Evolutionary conservation across 2,888 invertebrate species (phyloP).

Genomic region (Eupeodes latifasciatus): DNA sequence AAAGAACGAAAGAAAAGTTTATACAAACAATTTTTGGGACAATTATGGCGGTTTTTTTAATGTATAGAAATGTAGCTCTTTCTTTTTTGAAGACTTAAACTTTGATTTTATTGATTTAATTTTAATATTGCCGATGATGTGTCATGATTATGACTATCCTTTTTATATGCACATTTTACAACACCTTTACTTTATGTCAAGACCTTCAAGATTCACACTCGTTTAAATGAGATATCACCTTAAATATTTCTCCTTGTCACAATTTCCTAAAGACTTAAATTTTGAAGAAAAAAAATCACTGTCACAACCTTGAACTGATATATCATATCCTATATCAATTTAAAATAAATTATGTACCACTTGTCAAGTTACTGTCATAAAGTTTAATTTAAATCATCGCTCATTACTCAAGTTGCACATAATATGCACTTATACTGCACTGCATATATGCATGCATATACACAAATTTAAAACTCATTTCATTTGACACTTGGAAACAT

Average conservation of each 20-base stretch:
- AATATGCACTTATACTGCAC: too few species aligned
- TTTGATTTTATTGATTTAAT: too few species aligned
- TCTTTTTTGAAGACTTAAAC: too few species aligned
- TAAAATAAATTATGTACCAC: neutral
- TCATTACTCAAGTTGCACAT: constrained; percentile 36
- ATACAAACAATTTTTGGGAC: neutral
- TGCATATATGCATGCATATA: neutral
- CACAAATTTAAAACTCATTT: neutral
- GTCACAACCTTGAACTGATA: constrained; percentile 60
- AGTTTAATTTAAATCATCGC: constrained; percentile 11
- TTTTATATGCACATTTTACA: neutral
- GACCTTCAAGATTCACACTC: neutral
- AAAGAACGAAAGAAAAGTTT: neutral
- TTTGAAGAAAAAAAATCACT: constrained; percentile 30
- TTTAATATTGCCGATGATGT: too few species aligned
- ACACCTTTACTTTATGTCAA: neutral
- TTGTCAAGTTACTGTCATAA: constrained; percentile 17
- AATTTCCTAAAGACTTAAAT: constrained; percentile 1
- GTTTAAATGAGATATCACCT: neutral
- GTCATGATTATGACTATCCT: neutral
- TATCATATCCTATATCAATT: constrained; percentile 13
- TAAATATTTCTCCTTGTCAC: constrained; percentile 25
- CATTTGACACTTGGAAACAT: constrained; percentile 25
- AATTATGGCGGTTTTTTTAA: neutral
- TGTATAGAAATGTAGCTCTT: too few species aligned